These are phyloP conservation scores for Pagrus major DNA, from an alignment of 2,113 vertebrate genomes.

Conservation along the genomic window DNA sequence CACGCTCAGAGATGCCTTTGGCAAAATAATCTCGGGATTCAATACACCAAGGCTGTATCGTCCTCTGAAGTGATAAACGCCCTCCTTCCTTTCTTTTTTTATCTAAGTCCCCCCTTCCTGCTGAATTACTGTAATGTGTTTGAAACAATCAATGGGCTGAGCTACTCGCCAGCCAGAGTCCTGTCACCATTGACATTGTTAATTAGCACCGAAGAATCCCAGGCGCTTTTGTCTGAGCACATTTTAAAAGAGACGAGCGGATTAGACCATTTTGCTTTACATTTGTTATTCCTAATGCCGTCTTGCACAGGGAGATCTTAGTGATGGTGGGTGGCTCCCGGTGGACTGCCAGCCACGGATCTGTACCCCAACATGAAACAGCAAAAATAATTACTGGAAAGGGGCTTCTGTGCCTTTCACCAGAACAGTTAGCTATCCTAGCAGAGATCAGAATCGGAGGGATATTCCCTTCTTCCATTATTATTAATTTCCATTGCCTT, in stretches of 20 bases:
- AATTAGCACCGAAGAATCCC: conserved; percentile 75
- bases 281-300: conserved; percentile 73
- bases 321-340: conserved; percentile 65
- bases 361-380: conserved; percentile 60
- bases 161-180: conserved; percentile 64
- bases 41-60: conserved; percentile 54
- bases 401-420: conserved; percentile 3
- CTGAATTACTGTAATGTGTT: conserved; percentile 56
- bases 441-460: conserved; percentile 23
- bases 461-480: conserved; percentile 16
- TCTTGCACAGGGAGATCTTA: conserved; percentile 59
- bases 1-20: conserved; percentile 62
- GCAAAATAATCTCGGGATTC: conserved; percentile 62
- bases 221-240: conserved; percentile 70
- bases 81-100: conserved; percentile 31
- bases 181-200: conserved; percentile 72
- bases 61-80: conserved; percentile 68
- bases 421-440: conserved; percentile 4
- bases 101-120: conserved; percentile 34
- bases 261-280: conserved; percentile 75
- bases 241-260: conserved; percentile 63
- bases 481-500: conserved; percentile 67
- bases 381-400: conserved; percentile 38
- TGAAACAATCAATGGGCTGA: conserved; percentile 71
- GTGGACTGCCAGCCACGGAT: conserved; percentile 50